Base-by-base conservation (phyloP, 2,113 vertebrate species). In the Chloropsis hardwickii region DNA sequence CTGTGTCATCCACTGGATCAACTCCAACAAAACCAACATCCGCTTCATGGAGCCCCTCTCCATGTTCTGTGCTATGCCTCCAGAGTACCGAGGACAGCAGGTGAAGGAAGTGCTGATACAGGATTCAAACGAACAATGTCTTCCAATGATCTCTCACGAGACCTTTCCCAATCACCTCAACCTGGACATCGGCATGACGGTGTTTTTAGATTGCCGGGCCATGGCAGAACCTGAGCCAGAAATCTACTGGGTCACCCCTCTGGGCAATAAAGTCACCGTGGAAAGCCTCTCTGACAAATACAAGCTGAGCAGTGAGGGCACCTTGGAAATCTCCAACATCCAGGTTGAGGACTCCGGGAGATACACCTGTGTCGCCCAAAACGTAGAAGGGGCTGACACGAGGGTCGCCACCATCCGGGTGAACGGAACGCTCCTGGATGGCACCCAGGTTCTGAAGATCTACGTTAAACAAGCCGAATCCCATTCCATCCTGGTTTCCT, bases 241-340 rank as follows among this genome's bases (percentile, higher is more conserved):
- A 80, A 99, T 99, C 86, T 99, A 99, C 92, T 99, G 99, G 99
- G 99, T 99, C 71, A 99, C 99, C 17, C 99, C 99, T 6, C 98
- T 99, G 28, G 99, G 99, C 56, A 98, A 98, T 97, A 99, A 99
- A 94, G 97, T 99, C 29, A 99, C 98, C 7, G 98, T 97, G 3
- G 99, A 99, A 87, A 98, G 98, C 3, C 90, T 98, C 21, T 99
- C 99, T 37, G 99, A 99, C 57, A 99, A 99, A 81, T 99, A 99
- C 96, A 98, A 95, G 91, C 98, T 99, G 74, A 99, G 97, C 58
- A 98, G 76, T 1, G 99, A 99, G 90, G 99, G 99, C 3, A 99
- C 99, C 14, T 86, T 99, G 88, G 98, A 98, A 70, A 99, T 99
- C 95, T 97, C 98, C 33, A 98, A 97, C 44, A 98, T 99, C 79